Percentiles rank a stretch among this genome's conserved stretches.
phyloP scores from a whole-genome alignment of 2,888 invertebrate species.

The Melolontha melolontha region DNA sequence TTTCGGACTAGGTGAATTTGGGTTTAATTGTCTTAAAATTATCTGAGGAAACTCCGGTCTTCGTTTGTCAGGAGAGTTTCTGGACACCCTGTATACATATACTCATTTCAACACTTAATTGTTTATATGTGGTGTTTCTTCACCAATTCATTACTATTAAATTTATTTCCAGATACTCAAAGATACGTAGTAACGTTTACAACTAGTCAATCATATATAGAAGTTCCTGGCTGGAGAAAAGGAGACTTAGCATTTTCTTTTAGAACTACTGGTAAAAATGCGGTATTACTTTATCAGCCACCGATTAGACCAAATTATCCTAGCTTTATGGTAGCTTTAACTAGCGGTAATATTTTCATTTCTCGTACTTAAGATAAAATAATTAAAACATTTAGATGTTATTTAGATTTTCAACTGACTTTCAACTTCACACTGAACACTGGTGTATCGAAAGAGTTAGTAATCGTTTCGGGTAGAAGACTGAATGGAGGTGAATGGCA shows the following conservation, averaged over 20 bases:
- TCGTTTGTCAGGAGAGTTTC: too few species aligned
- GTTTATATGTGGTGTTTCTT: too few species aligned
- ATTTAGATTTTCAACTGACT: constrained; percentile 82
- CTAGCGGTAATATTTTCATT: constrained; percentile 73
- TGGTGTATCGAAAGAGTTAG: constrained; percentile 83
- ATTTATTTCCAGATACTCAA: constrained; percentile 79
- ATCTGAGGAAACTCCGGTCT: too few species aligned
- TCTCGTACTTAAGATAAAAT: neutral
- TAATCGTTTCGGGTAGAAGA: constrained; percentile 83
- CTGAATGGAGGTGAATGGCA: constrained; percentile 96
- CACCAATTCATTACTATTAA: too few species aligned
- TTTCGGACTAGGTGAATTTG: too few species aligned
- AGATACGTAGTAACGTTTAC: constrained; percentile 94
- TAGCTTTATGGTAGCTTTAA: constrained; percentile 91
- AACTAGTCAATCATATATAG: constrained; percentile 91
- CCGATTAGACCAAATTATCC: constrained; percentile 90
- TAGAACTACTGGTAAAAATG: constrained; percentile 90
- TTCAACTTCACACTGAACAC: constrained; percentile 92
- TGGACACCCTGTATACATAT: too few species aligned
- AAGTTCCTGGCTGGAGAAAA: constrained; percentile 93
- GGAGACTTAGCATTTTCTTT: constrained; percentile 95
- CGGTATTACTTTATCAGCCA: constrained; percentile 90
- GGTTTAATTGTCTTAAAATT: too few species aligned
- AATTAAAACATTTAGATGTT: constrained; percentile 3
- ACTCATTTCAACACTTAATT: too few species aligned